These are phyloP conservation scores for Charaxes varanes DNA, from an alignment of 1,140 invertebrate species.

Conservation along the genomic window DNA sequence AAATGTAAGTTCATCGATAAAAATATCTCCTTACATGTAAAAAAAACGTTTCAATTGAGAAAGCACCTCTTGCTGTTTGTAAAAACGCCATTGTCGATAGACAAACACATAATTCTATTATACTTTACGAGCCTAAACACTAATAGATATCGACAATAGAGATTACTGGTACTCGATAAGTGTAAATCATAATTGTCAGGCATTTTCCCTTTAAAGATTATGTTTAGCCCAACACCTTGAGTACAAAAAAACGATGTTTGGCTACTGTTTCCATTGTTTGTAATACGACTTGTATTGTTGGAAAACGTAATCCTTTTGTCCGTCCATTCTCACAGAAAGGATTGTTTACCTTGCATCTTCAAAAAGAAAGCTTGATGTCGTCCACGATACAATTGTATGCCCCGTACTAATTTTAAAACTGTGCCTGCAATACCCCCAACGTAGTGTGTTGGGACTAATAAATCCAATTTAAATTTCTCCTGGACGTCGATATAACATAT, in stretches of 20 bases:
- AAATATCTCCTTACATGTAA: too few species aligned
- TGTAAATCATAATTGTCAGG: constrained; percentile 29
- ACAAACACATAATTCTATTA: neutral
- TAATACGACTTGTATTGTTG: constrained; percentile 56
- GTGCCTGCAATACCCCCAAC: constrained; percentile 37
- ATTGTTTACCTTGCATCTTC: constrained; percentile 29
- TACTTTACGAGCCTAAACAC: constrained; percentile 3
- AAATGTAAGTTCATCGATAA: too few species aligned
- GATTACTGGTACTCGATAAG: constrained; percentile 43
- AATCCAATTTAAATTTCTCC: constrained; percentile 67
- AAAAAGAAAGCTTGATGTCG: constrained; percentile 20
- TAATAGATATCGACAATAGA: constrained; percentile 27
- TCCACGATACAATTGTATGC: constrained; percentile 15
- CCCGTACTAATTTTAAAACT: constrained; percentile 14
- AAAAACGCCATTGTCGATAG: too few species aligned
- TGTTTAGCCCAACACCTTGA: constrained; percentile 36
- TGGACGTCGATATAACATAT: constrained; percentile 68
- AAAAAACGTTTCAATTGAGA: too few species aligned
- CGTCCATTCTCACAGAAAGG: constrained; percentile 35
- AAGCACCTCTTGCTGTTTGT: too few species aligned
- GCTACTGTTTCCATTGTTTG: constrained; percentile 56
- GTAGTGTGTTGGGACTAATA: constrained; percentile 59
- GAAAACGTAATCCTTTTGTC: constrained; percentile 39
- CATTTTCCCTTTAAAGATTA: constrained; percentile 22
- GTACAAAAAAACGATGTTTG: constrained; percentile 36